Evolutionary conservation across 2,113 vertebrate species (phyloP).

Genomic region (Pelmatolapia mariae): DNA sequence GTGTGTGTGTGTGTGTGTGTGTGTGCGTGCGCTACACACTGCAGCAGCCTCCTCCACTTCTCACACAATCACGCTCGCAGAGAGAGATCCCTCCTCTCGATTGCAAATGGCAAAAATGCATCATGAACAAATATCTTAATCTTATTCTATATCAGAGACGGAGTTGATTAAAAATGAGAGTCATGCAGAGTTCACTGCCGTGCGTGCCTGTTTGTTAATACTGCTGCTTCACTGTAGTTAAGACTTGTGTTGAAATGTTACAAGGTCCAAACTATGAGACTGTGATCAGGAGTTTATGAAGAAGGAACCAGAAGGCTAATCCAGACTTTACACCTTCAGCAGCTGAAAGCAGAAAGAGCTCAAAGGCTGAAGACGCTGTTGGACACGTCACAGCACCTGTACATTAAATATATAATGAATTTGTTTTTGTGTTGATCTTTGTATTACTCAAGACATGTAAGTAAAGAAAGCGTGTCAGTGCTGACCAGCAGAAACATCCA

Average conservation of each 20-base stretch:
- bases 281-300: neutral
- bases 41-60: neutral
- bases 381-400: neutral
- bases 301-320: neutral
- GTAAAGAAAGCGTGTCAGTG: neutral
- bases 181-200: neutral
- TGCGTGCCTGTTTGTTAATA: neutral
- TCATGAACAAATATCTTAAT: neutral
- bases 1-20: fast-evolving
- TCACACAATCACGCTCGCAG: neutral
- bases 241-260: neutral
- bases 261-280: neutral
- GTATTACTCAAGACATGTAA: neutral
- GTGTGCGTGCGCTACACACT: fast-evolving
- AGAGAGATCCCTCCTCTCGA: neutral
- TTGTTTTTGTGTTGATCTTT: neutral
- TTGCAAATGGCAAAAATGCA: neutral
- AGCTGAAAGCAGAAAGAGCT: neutral
- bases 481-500: neutral
- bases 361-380: neutral
- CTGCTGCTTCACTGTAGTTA: neutral
- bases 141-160: neutral
- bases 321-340: neutral
- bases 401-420: neutral
- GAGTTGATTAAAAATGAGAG: neutral